A percentile compares a stretch with the other conserved stretches of the same genome.
Evolutionary conservation across 2,888 invertebrate species (phyloP).

Genomic region (Cybosia mesomella): DNA sequence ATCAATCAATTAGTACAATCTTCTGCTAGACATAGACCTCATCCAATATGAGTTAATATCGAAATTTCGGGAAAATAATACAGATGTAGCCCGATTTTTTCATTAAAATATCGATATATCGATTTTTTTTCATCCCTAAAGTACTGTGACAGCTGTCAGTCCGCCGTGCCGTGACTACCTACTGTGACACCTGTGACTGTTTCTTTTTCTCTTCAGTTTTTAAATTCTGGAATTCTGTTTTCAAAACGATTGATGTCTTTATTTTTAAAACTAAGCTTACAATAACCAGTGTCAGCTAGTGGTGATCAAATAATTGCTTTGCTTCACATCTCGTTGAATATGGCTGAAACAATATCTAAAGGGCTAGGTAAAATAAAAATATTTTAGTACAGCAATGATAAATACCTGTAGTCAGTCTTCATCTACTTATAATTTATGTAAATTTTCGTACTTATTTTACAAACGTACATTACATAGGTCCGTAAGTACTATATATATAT

Average conservation of each 20-base stretch:
- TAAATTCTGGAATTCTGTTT: not conserved
- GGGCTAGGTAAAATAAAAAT: slow-evolving; percentile 3
- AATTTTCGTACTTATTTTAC: not conserved
- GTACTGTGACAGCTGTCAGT: too few relatives aligned
- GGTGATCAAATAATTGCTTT: not conserved
- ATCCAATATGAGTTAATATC: too few relatives aligned
- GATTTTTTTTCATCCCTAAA: too few relatives aligned
- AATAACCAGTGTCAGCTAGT: not conserved
- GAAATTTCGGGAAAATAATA: too few relatives aligned
- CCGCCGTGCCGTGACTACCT: too few relatives aligned
- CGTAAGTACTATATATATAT: too few relatives aligned
- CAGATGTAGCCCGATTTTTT: too few relatives aligned
- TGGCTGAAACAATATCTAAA: slow-evolving; percentile 9
- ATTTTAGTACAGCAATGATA: not conserved
- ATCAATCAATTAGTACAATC: too few relatives aligned
- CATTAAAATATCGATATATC: too few relatives aligned
- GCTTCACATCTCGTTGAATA: not conserved
- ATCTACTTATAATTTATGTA: not conserved
- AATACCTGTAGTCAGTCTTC: not conserved
- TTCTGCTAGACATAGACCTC: too few relatives aligned
- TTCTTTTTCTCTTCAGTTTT: not conserved
- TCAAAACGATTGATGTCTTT: not conserved
- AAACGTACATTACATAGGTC: not conserved
- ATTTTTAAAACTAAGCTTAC: not conserved
- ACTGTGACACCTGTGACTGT: too few relatives aligned